Conservation (phyloP, 2,113 vertebrate species). For the Cisticola juncidis region DNA sequence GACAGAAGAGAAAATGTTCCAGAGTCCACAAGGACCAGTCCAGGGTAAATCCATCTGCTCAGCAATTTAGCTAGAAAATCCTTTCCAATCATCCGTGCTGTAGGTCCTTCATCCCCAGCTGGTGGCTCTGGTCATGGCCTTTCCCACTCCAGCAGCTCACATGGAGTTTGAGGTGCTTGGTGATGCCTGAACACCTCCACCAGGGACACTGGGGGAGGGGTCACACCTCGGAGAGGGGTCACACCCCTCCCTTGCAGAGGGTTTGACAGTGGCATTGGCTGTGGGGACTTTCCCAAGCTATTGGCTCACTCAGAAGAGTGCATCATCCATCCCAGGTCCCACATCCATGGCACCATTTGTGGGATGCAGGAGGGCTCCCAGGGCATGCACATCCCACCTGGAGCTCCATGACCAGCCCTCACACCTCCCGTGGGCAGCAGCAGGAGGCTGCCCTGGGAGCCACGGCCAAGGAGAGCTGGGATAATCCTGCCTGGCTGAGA, state of each 20-base stretch:
- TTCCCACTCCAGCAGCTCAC: background rate
- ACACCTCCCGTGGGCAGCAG: accelerated
- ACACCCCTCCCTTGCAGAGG: background rate
- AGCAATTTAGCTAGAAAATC: constrained; percentile 54
- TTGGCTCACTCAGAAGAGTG: accelerated
- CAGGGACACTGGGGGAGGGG: accelerated
- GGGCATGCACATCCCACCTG: background rate
- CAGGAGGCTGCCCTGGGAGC: background rate
- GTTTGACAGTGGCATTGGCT: accelerated
- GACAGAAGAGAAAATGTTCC: constrained; percentile 64
- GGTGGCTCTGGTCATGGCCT: background rate
- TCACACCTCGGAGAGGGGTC: background rate
- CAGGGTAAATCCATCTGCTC: constrained; percentile 63
- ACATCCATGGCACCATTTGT: accelerated
- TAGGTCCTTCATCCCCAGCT: background rate
- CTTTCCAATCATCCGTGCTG: background rate
- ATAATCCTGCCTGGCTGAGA: background rate
- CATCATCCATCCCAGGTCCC: background rate
- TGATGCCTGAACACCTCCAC: background rate
- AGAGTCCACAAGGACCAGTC: constrained; percentile 48
- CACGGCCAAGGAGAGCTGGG: accelerated
- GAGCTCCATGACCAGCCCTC: accelerated
- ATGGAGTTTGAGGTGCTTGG: accelerated
- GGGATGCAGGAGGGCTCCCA: background rate
- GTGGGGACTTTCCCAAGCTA: accelerated